A percentile compares a stretch with the other conserved stretches of the same genome.
Evolutionary conservation across 2,888 invertebrate species (phyloP).

Genomic region (Drosophila siamana): DNA sequence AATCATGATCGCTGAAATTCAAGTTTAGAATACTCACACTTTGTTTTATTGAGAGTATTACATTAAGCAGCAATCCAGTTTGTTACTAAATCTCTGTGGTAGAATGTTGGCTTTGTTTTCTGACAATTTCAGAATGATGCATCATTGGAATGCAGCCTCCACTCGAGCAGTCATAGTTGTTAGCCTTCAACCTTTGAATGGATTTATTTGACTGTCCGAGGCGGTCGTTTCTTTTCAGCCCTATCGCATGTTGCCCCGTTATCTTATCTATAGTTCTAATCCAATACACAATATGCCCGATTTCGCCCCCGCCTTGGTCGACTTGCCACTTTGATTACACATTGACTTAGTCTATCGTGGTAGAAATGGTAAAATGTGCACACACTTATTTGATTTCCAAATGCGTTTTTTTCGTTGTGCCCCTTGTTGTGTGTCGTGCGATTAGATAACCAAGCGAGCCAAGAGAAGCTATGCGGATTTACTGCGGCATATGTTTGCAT

Average conservation of each 20-base stretch:
- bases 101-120: not conserved
- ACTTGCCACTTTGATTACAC: conserved; percentile 27
- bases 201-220: conserved; percentile 36
- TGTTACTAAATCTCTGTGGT: not conserved
- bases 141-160: not conserved
- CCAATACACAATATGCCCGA: conserved; percentile 44
- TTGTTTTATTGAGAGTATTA: too few species aligned
- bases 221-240: not conserved
- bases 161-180: not conserved
- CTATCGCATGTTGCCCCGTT: not conserved
- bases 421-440: conserved; percentile 35
- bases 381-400: conserved; percentile 58
- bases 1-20: not conserved
- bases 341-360: conserved; percentile 28
- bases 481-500: conserved; percentile 60
- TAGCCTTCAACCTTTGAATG: conserved; percentile 29
- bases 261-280: conserved; percentile 53
- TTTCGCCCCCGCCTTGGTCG: conserved; percentile 7
- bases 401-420: too few species aligned
- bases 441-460: conserved; percentile 57
- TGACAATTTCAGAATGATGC: not conserved
- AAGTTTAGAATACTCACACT: too few species aligned
- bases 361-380: conserved; percentile 22
- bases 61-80: not conserved
- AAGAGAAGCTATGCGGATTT: conserved; percentile 25